Base-by-base conservation (phyloP, 2,797 vertebrate species). In the Channallabes apus region DNA sequence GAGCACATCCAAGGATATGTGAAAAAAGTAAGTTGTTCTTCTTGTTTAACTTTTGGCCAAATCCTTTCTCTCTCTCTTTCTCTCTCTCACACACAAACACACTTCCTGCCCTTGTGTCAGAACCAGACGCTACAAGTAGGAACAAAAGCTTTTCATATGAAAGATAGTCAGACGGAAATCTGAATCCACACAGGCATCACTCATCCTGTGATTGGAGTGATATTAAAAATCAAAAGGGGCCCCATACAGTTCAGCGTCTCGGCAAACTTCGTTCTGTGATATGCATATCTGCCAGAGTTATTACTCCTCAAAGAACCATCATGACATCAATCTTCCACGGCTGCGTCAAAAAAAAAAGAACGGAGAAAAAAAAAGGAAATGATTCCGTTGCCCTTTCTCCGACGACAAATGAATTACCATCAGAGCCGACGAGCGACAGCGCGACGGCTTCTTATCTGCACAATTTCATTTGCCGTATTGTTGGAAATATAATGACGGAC, bases 1-100 rank as follows among this genome's bases (percentile, higher is more conserved):
- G 97, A 97, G 91, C 95, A 97, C 91, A 95, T 98, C 92, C 96
- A 97, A 84, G 97, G 98, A 90, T 97, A 98, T 89, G 93, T 99
- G 89, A 98, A 99, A 89, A 98, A 97, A 95, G 98, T 99, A 92
- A 94, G 96, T 91, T 83, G 32, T 46, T 38, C 29, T 35, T 17
- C 29, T 62, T 17, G 56, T 73, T 59, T 76, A 51, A 20, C 38
- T 38, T 38, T 41, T 4, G 41, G 24, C 12, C 24, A 17, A 51
- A 51, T 51, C 11, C 38, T 41, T 0, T 41, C 46, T 51, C 11
- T 51, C 11, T 51, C 46, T 3, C 46, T 51, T 11, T 12, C 11
- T 12, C 11, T 51, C 11, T 51, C 11, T 46, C 46, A 51, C 46
- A 51, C 65, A 35, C 22, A 71, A 27, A 41, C 58, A 22, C 73